These are phyloP conservation scores for Chromobotia macracanthus DNA, from an alignment of 2,797 vertebrate genomes.

Conservation along the genomic window DNA sequence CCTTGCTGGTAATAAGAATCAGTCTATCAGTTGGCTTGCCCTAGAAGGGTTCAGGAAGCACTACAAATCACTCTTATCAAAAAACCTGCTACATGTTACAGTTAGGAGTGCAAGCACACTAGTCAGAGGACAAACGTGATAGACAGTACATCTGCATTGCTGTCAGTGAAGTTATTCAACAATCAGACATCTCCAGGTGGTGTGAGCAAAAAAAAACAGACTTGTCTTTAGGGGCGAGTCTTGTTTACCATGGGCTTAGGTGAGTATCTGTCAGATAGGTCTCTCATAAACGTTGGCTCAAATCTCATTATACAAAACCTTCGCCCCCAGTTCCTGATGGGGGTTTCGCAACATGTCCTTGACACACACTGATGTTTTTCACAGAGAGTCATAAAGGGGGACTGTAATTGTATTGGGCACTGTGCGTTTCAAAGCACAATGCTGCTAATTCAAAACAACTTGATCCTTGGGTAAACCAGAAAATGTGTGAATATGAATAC, in stretches of 20 bases:
- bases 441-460: constrained; percentile 21
- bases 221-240: constrained; percentile 44
- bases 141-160: constrained; percentile 44
- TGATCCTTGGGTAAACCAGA: constrained; percentile 17
- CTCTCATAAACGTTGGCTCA: constrained; percentile 46
- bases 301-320: constrained; percentile 58
- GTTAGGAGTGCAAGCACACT: constrained; percentile 1
- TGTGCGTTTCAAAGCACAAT: constrained; percentile 31
- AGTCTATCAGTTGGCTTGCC: constrained; percentile 57
- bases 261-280: constrained; percentile 61
- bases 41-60: constrained; percentile 31
- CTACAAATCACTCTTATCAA: constrained; percentile 52
- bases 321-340: constrained; percentile 43
- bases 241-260: constrained; percentile 47
- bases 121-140: constrained; percentile 50
- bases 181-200: constrained; percentile 58
- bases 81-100: constrained; percentile 43
- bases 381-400: constrained; percentile 8
- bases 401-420: constrained; percentile 30
- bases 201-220: not conserved
- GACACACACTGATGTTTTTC: not conserved
- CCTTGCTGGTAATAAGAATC: constrained; percentile 58
- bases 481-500: constrained; percentile 24
- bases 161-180: constrained; percentile 57
- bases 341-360: constrained; percentile 50